phyloP scores from a whole-genome alignment of 2,113 vertebrate species.

The Thryonomys swinderianus region DNA sequence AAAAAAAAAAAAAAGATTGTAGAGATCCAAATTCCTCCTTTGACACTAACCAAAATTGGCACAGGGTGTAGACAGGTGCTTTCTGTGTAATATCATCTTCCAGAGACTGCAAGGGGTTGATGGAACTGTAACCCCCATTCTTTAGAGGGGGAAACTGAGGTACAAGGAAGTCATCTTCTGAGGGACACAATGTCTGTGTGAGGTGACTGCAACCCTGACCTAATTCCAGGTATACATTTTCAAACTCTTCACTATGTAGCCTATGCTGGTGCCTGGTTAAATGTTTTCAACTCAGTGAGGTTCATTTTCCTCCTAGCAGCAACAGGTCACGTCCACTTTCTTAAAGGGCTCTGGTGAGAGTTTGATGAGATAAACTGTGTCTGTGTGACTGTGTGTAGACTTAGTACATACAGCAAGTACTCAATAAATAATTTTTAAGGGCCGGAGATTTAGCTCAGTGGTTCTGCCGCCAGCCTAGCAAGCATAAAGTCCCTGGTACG shows the following conservation, averaged over 20 bases:
- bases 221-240: background rate
- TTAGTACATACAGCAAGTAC: background rate
- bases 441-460: too few species aligned
- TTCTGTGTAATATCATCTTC: background rate
- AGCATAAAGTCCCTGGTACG: too few species aligned
- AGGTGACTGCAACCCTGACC: background rate
- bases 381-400: background rate
- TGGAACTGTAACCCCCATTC: background rate
- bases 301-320: background rate
- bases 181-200: background rate
- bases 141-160: background rate
- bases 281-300: background rate
- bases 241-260: background rate
- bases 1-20: background rate
- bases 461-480: too few species aligned
- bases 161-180: background rate
- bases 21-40: background rate
- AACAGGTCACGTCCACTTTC: background rate
- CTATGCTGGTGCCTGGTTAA: background rate
- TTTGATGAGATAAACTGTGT: background rate
- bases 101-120: background rate
- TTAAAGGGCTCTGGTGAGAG: background rate
- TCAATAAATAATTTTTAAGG: background rate
- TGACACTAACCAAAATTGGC: background rate
- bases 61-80: background rate